A percentile compares a stretch with the other conserved stretches of the same genome.
Evolutionary conservation across 2,888 invertebrate genomes (phyloP).

Genomic region (Agrotis clavis): DNA sequence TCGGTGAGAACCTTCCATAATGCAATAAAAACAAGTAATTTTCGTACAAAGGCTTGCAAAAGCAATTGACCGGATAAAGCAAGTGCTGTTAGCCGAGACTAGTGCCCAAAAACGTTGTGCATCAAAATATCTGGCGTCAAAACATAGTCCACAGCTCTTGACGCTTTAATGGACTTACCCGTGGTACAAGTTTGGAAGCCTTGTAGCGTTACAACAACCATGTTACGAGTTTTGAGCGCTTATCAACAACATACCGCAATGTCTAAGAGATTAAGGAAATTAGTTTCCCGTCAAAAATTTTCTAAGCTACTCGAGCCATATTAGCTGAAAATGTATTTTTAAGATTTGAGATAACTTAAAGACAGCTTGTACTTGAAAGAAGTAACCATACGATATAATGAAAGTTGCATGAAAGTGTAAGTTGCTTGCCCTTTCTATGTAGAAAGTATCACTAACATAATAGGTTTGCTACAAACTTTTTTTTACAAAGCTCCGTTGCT

Average conservation of each 20-base stretch:
- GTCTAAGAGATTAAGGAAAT: constrained; percentile 65
- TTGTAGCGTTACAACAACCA: constrained; percentile 71
- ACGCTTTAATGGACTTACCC: constrained; percentile 83
- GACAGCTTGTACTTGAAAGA: constrained; percentile 1
- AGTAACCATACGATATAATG: constrained; percentile 3
- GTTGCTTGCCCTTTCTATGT: constrained; percentile 30
- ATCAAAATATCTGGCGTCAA: constrained; percentile 81
- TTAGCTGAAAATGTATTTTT: constrained; percentile 25
- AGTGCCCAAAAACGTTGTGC: constrained; percentile 71
- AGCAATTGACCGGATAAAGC: constrained; percentile 80
- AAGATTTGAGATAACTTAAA: constrained; percentile 7
- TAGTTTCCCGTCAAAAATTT: constrained; percentile 49
- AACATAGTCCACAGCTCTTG: constrained; percentile 75
- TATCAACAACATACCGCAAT: constrained; percentile 65
- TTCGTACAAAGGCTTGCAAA: constrained; percentile 75
- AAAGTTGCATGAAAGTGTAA: constrained; percentile 23
- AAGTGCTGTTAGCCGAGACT: constrained; percentile 66
- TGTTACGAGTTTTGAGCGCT: constrained; percentile 70
- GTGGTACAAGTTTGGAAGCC: constrained; percentile 77
- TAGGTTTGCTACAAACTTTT: constrained; percentile 56
- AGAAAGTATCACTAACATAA: constrained; percentile 45
- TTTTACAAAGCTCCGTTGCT: constrained; percentile 42
- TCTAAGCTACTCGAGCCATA: constrained; percentile 19
- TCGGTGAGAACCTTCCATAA: constrained; percentile 62
- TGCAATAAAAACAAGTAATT: constrained; percentile 74